phyloP scores from a whole-genome alignment of 2,113 vertebrate genomes.

The Probosciger aterrimus region DNA sequence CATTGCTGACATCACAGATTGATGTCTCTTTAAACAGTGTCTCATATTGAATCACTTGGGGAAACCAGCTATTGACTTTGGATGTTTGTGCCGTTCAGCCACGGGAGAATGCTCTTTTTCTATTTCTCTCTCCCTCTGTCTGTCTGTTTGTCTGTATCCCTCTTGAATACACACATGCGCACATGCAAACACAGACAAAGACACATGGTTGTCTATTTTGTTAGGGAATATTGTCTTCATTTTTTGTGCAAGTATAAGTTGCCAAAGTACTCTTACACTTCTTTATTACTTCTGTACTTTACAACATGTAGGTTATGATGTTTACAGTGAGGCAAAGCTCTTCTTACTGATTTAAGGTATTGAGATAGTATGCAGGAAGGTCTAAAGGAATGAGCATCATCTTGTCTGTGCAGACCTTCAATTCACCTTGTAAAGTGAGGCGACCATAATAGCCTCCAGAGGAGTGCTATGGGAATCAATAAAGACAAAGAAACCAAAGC shows the following conservation, averaged over 20 bases:
- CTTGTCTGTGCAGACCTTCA: constrained; percentile 62
- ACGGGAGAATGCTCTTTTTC: constrained; percentile 64
- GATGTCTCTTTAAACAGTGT: constrained; percentile 85
- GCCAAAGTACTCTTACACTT: constrained; percentile 50
- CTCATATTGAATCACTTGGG: constrained; percentile 79
- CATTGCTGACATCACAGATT: constrained; percentile 82
- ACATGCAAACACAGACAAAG: too few species aligned
- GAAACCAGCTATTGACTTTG: constrained; percentile 79
- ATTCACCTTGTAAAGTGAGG: constrained; percentile 81
- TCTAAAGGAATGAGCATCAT: constrained; percentile 32
- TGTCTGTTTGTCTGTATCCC: not conserved
- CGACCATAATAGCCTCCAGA: constrained; percentile 60
- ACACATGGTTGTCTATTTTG: not conserved
- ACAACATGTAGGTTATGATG: constrained; percentile 11
- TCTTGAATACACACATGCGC: accelerated
- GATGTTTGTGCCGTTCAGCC: constrained; percentile 70
- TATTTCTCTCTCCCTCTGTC: not conserved
- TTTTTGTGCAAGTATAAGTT: constrained; percentile 71
- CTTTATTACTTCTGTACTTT: constrained; percentile 76
- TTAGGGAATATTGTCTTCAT: constrained; percentile 24
- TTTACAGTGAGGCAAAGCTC: not conserved
- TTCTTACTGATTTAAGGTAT: constrained; percentile 46
- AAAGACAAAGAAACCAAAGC: constrained; percentile 73
- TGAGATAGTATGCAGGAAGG: constrained; percentile 16
- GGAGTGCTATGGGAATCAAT: constrained; percentile 64